Percentiles rank a stretch among this genome's conserved stretches.
Conservation (phyloP, 2,888 invertebrate species). For the Torymus auratus region DNA sequence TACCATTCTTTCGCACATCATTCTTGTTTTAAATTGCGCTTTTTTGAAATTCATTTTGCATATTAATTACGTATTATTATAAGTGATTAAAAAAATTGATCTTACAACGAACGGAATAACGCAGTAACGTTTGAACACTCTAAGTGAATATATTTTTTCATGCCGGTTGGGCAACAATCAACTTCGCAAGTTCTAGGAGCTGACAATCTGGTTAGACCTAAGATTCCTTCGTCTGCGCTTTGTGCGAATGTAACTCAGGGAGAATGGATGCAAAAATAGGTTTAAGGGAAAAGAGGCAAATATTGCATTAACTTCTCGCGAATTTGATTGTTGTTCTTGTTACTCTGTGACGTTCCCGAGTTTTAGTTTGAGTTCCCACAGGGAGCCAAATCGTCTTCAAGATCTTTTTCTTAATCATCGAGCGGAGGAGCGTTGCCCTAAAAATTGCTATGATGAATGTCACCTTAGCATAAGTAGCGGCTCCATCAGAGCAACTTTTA, state of each 20-base stretch:
- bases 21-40: constrained; percentile 38
- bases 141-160: constrained; percentile 52
- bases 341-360: neutral
- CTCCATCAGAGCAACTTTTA: constrained; percentile 10
- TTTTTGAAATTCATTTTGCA: constrained; percentile 47
- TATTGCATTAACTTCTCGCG: neutral
- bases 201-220: neutral
- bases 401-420: constrained; percentile 3
- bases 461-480: neutral
- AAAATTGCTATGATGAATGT: constrained; percentile 11
- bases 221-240: constrained; percentile 20
- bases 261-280: constrained; percentile 8
- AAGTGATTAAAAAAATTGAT: constrained; percentile 50
- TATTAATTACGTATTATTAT: constrained; percentile 45
- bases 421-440: neutral
- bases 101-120: constrained; percentile 51
- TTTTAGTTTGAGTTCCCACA: constrained; percentile 45
- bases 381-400: constrained; percentile 43
- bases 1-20: constrained; percentile 33
- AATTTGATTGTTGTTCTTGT: constrained; percentile 35
- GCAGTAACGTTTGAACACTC: constrained; percentile 55
- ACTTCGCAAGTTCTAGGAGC: constrained; percentile 23
- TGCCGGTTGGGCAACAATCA: constrained; percentile 28
- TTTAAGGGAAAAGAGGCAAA: constrained; percentile 2
- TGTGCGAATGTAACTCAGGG: constrained; percentile 34